phyloP scores from a whole-genome alignment of 2,888 invertebrate genomes.

The Ennomos fuscantarius region DNA sequence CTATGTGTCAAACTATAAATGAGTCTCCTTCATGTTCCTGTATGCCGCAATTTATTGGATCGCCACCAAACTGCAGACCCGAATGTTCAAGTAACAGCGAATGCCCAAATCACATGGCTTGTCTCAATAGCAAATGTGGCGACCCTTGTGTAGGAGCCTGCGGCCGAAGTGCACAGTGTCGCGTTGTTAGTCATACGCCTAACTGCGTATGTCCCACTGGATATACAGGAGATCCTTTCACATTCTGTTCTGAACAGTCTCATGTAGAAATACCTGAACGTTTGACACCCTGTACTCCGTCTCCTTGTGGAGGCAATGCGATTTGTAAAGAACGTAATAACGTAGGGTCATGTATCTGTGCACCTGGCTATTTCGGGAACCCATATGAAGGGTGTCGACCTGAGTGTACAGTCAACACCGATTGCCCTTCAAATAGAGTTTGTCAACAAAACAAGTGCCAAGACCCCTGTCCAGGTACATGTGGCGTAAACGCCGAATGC shows the following conservation, averaged over 20 bases:
- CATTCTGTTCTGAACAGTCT: slow-evolving; percentile 82
- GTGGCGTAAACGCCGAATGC: slow-evolving; percentile 90
- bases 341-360: slow-evolving; percentile 89
- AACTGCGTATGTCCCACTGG: slow-evolving; percentile 88
- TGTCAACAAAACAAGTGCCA: slow-evolving; percentile 90
- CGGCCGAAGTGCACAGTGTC: slow-evolving; percentile 89
- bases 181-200: slow-evolving; percentile 89
- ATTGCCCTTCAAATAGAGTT: slow-evolving; percentile 89
- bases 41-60: slow-evolving; percentile 87
- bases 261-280: slow-evolving; percentile 62
- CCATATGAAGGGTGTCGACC: slow-evolving; percentile 90
- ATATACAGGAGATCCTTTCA: slow-evolving; percentile 90
- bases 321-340: slow-evolving; percentile 88
- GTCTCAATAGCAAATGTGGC: slow-evolving; percentile 89
- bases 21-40: slow-evolving; percentile 89
- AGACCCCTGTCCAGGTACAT: slow-evolving; percentile 91
- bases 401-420: slow-evolving; percentile 90
- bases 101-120: slow-evolving; percentile 87
- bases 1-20: slow-evolving; percentile 86
- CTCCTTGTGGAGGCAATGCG: slow-evolving; percentile 90
- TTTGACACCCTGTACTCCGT: slow-evolving; percentile 87
- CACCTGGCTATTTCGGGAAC: slow-evolving; percentile 87
- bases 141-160: slow-evolving; percentile 91
- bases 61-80: slow-evolving; percentile 89
- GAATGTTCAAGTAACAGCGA: slow-evolving; percentile 90